Base-by-base conservation (phyloP, 2,797 vertebrate genomes). In the Clarias fuscus region DNA sequence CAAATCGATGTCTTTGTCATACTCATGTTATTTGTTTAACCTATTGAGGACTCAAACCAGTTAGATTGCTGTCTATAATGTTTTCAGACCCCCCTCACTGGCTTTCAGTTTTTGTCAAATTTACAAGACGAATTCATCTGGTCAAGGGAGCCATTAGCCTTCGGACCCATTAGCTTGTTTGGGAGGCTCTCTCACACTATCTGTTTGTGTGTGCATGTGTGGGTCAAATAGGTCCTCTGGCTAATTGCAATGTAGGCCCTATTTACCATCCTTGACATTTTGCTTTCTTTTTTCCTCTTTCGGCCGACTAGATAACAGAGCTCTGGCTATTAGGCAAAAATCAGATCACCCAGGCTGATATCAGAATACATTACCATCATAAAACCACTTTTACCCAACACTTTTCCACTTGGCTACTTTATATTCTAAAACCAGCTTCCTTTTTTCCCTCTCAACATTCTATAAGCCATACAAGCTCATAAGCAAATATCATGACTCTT, bases 251-350 rank as follows among this genome's bases (percentile, higher is more conserved):
- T 83, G 89, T 92, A 92, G 92, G 88, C 88, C 88, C 84, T 93
- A 93, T 94, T 95, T 92, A 90, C 92, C 86, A 93, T 93, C 91
- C 88, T 87, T 93, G 94, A 93, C 94, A 93, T 93, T 93, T 93
- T 91, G 90, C 91, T 94, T 94, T 90, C 92, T 58, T 37, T 73
- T 93, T 90, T 92, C 91, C 92, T 88, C 89, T 90, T 93, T 95
- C 61, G 30, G 37, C 88, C 91, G 91, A 93, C 92, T 93, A 93
- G 93, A 95, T 94, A 94, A 94, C 89, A 87, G 84, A 88, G 87
- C 88, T 90, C 89, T 85, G 89, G 84, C 90, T 90, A 92, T 93
- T 94, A 93, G 84, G 89, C 89, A 43, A 83, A 87, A 89, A 93
- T 43, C 93, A 93, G 94, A 95, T 95, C 90, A 84, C 85, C 6